Conservation (phyloP, 2,113 vertebrate species). For the Nannospalax galili region DNA sequence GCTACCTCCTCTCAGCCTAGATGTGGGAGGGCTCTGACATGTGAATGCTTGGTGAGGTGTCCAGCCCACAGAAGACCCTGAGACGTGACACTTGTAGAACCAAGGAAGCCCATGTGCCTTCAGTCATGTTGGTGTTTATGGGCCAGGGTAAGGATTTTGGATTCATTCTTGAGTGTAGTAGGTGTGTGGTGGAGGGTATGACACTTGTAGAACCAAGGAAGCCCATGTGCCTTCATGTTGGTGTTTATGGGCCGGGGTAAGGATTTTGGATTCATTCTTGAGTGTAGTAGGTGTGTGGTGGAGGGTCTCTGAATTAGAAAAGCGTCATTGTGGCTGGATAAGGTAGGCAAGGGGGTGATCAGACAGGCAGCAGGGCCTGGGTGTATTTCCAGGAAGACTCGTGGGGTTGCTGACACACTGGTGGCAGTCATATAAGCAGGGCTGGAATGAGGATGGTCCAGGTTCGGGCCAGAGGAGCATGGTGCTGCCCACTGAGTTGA, state of each 20-base stretch:
- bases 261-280: not conserved
- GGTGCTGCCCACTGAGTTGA: not conserved
- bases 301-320: not conserved
- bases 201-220: too few species aligned
- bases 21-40: accelerated
- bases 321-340: not conserved
- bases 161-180: not conserved
- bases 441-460: accelerated
- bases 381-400: not conserved
- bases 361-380: not conserved
- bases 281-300: not conserved
- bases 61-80: not conserved
- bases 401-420: not conserved
- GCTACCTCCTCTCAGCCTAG: not conserved
- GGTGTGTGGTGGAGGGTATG: too few species aligned
- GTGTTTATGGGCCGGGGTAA: not conserved
- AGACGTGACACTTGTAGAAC: too few species aligned
- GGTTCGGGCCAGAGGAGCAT: not conserved
- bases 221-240: accelerated
- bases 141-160: not conserved
- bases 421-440: too few species aligned
- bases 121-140: accelerated
- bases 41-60: not conserved
- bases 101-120: too few species aligned
- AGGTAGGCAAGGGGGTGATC: not conserved